Evolutionary conservation across 2,113 vertebrate genomes (phyloP).

Genomic region (Mirounga angustirostris): DNA sequence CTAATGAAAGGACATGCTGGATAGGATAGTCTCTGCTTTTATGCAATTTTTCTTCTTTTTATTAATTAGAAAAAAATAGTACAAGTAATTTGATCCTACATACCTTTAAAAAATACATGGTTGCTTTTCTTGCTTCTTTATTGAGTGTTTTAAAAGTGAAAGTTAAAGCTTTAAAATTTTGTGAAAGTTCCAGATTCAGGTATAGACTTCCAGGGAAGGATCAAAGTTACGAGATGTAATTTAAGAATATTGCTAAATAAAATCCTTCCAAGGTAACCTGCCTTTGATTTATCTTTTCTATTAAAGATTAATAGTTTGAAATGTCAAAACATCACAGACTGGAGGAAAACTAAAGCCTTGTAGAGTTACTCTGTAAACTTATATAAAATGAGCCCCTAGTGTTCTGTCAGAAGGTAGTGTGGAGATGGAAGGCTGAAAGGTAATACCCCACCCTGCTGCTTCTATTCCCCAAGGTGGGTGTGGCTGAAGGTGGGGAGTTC

Average conservation of each 20-base stretch:
- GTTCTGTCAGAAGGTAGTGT: not conserved
- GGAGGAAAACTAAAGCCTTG: slow-evolving; percentile 62
- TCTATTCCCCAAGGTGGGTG: not conserved
- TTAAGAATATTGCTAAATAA: slow-evolving; percentile 76
- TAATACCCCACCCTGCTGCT: not conserved
- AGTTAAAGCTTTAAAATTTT: slow-evolving; percentile 66
- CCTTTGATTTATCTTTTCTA: slow-evolving; percentile 77
- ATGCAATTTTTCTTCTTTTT: not conserved
- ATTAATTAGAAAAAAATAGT: slow-evolving; percentile 32
- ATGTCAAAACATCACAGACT: slow-evolving; percentile 72
- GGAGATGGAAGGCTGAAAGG: slow-evolving; percentile 14
- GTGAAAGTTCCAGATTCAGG: slow-evolving; percentile 62
- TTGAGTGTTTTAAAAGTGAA: slow-evolving; percentile 35
- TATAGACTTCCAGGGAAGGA: slow-evolving; percentile 55
- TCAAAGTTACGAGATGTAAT: slow-evolving; percentile 70
- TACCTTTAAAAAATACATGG: not conserved
- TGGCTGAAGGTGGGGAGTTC: not conserved
- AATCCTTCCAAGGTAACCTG: slow-evolving; percentile 68
- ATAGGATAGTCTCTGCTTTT: not conserved
- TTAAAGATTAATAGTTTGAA: slow-evolving; percentile 73
- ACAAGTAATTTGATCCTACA: slow-evolving; percentile 25
- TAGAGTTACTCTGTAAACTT: slow-evolving; percentile 54
- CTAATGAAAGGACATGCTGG: not conserved
- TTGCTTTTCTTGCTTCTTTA: slow-evolving; percentile 43
- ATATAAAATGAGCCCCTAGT: slow-evolving; percentile 35